Base-by-base conservation (phyloP, 2,113 vertebrate species). In the Hiodon alosoides region DNA sequence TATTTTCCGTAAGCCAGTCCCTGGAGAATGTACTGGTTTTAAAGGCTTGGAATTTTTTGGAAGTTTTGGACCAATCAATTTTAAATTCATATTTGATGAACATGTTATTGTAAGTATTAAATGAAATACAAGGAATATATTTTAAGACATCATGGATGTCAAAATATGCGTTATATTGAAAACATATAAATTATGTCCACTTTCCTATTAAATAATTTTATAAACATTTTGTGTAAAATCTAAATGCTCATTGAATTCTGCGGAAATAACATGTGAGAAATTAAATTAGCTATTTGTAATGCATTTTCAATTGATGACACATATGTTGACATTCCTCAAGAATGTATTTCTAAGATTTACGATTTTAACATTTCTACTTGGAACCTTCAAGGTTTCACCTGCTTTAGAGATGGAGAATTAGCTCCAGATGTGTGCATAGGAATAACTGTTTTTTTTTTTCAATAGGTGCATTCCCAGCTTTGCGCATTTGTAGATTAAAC, bases 401-500 rank as follows among this genome's bases (percentile, higher is more conserved):
- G 31, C 64, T 47, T 48, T 31, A 31, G 31, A 31, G 31, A 47
- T 9, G 48, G 9, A 47, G 47, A 50, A 67, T 64, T 67, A 75
- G 11, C 51, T 75, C 70, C 70, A 31, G 47, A n/a, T 60, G n/a
- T 4, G 17, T 5, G 16, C 64, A 73, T 52, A 46, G 6, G 10
- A 67, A 64, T 14, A 55, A 46, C 31, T 31, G 31, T 31, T 31
- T 31, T 31, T 31, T 31, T 57, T 52, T 71, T 76, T 62, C 77
- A 77, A 78, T 84, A 73, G 77, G 61, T 87, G 80, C 82, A 81
- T 79, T 89, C 75, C 71, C 83, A 76, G 86, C 80, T 82, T 81
- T 87, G 80, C 85, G 76, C 71, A 79, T 84, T 82, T 81, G 78
- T 89, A 88, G 89, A 82, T 81, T 85, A 86, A 77, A 75, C 85